Conservation (phyloP, 2,113 vertebrate genomes). For the Ivindomyrus marchei region DNA sequence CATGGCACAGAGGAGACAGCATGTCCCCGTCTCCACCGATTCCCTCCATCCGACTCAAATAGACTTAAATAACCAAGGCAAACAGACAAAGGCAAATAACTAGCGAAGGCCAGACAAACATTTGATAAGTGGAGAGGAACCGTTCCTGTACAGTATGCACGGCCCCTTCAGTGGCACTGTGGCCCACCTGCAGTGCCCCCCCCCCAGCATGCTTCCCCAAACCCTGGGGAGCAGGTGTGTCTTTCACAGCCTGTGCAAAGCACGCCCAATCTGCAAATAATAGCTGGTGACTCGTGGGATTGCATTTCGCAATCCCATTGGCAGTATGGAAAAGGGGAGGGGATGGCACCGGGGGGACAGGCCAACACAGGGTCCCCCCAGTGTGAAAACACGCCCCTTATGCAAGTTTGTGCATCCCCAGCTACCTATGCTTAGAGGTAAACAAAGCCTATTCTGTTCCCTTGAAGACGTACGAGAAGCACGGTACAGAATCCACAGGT, state of each 20-base stretch:
- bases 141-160: slow-evolving; percentile 39
- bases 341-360: not conserved
- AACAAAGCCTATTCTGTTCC: slow-evolving; percentile 43
- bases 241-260: slow-evolving; percentile 63
- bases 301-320: slow-evolving; percentile 41
- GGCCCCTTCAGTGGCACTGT: not conserved
- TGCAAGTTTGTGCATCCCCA: slow-evolving; percentile 41
- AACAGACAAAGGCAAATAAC: slow-evolving; percentile 75
- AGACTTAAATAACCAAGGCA: slow-evolving; percentile 67
- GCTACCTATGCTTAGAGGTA: slow-evolving; percentile 25
- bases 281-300: slow-evolving; percentile 65
- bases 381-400: slow-evolving; percentile 44
- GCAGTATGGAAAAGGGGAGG: not conserved
- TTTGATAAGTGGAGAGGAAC: slow-evolving; percentile 70
- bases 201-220: slow-evolving; percentile 20
- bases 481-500: not conserved
- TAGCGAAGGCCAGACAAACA: slow-evolving; percentile 81
- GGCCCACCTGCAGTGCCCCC: not conserved
- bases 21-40: slow-evolving; percentile 43
- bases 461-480: slow-evolving; percentile 31
- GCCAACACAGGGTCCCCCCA: slow-evolving; percentile 24
- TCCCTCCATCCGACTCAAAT: slow-evolving; percentile 49
- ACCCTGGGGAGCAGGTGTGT: slow-evolving; percentile 61
- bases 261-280: slow-evolving; percentile 66
- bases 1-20: slow-evolving; percentile 33